Percentiles rank a stretch among this genome's conserved stretches.
phyloP scores from a whole-genome alignment of 2,888 invertebrate species.

The Phortica okadai region DNA sequence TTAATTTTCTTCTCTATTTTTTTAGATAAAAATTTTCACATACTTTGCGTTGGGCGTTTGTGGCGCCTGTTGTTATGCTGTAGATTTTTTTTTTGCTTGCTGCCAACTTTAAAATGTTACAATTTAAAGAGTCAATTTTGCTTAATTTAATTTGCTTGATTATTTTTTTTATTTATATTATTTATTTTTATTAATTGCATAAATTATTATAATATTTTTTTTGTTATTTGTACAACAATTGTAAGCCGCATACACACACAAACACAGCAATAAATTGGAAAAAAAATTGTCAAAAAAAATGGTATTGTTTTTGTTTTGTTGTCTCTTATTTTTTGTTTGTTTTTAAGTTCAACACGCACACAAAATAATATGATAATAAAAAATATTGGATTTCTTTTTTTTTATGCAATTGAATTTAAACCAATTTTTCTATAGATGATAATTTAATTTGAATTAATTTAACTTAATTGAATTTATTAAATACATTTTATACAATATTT shows the following conservation, averaged over 20 bases:
- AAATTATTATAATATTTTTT: conserved; percentile 2
- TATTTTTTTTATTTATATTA: neutral
- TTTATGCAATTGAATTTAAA: neutral
- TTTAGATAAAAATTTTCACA: neutral
- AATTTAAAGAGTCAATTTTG: neutral
- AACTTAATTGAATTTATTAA: neutral
- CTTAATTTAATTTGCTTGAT: neutral
- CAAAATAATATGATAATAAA: neutral
- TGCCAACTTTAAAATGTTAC: no score
- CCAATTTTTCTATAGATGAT: no score
- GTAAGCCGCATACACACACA: neutral
- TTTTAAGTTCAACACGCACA: neutral
- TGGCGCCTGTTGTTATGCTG: conserved; percentile 13
- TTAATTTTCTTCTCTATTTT: conserved; percentile 33
- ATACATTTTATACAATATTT: conserved; percentile 4
- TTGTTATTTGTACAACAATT: neutral
- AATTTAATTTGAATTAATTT: no score
- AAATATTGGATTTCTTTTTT: conserved; percentile 10
- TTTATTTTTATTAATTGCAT: neutral
- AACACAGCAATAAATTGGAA: neutral
- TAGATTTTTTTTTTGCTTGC: neutral
- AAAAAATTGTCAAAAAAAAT: conserved; percentile 30
- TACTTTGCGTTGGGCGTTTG: conserved; percentile 19
- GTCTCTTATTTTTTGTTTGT: conserved; percentile 14
- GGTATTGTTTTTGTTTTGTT: conserved; percentile 27